A percentile compares a stretch with the other conserved stretches of the same genome.
Conservation (phyloP, 2,797 vertebrate species). For the Cottoperca gobio region DNA sequence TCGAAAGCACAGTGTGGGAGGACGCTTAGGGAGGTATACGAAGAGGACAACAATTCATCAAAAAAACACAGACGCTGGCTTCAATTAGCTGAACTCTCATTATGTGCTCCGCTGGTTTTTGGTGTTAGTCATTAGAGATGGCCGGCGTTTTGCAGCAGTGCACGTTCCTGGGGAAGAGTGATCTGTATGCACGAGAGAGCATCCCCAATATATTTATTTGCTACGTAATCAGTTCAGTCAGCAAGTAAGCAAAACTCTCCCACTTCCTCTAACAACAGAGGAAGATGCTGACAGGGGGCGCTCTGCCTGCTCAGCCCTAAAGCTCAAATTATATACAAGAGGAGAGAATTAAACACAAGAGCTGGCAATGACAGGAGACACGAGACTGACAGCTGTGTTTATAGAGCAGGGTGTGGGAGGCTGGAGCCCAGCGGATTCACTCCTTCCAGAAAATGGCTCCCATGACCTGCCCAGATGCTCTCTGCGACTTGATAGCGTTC, state of each 20-base stretch:
- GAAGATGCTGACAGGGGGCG: conserved; percentile 51
- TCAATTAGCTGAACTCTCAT: conserved; percentile 64
- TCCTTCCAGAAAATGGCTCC: conserved; percentile 60
- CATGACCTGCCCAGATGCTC: conserved; percentile 70
- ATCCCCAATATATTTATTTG: conserved; percentile 39
- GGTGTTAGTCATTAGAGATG: conserved; percentile 49
- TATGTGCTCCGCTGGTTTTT: conserved; percentile 30
- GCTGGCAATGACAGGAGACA: conserved; percentile 64
- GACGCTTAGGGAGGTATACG: conserved; percentile 62
- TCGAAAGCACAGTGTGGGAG: conserved; percentile 53
- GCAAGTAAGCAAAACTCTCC: conserved; percentile 39
- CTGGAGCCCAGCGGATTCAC: conserved; percentile 49
- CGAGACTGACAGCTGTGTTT: conserved; percentile 80
- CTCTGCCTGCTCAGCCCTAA: conserved; percentile 37
- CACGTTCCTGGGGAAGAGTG: conserved; percentile 28
- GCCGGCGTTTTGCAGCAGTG: conserved; percentile 26
- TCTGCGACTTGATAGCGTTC: conserved; percentile 62
- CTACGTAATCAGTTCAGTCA: conserved; percentile 51
- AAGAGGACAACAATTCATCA: conserved; percentile 69
- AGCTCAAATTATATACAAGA: conserved; percentile 35
- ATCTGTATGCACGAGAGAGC: conserved; percentile 51
- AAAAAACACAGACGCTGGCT: conserved; percentile 60
- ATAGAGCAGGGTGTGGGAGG: conserved; percentile 62
- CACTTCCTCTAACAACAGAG: conserved; percentile 26
- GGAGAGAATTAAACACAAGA: conserved; percentile 54